Percentiles rank a stretch among this genome's conserved stretches.
These are phyloP conservation scores for Erynnis tages DNA, from an alignment of 2,888 invertebrate species.

Conservation along the genomic window DNA sequence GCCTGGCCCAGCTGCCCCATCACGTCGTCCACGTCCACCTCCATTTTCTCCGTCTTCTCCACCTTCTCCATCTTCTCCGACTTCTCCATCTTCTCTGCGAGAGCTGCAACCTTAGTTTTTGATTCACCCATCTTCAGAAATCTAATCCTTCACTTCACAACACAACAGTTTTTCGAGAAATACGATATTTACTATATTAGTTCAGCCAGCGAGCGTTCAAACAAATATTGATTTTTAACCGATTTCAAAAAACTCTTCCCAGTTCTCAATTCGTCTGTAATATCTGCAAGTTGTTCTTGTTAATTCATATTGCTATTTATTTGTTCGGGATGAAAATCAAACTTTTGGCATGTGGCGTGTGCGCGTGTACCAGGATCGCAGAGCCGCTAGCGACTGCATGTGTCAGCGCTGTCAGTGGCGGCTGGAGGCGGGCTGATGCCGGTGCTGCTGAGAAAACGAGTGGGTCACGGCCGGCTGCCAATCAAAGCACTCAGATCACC, in stretches of 20 bases:
- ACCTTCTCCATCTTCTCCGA: conserved; percentile 15
- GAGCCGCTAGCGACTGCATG: background rate
- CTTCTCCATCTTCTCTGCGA: conserved; percentile 13
- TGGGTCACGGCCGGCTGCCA: conserved; percentile 35
- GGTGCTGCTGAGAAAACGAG: conserved; percentile 33
- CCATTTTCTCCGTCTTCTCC: conserved; percentile 29
- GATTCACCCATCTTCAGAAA: too few relatives aligned
- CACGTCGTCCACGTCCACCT: conserved; percentile 50
- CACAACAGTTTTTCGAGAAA: too few relatives aligned
- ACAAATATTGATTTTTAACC: too few relatives aligned
- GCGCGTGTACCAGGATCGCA: conserved; percentile 7
- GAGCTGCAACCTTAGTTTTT: conserved; percentile 5
- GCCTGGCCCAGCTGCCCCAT: conserved; percentile 57
- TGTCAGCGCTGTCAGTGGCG: background rate
- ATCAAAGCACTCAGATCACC: conserved; percentile 24
- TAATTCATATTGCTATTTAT: too few relatives aligned
- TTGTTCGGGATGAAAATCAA: too few relatives aligned
- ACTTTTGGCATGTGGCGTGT: too few relatives aligned
- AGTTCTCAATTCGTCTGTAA: too few relatives aligned
- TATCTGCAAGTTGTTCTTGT: too few relatives aligned
- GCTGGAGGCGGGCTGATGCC: background rate
- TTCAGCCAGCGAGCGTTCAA: too few relatives aligned
- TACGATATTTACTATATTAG: too few relatives aligned
- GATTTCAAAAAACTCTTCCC: too few relatives aligned
- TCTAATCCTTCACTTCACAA: too few relatives aligned